Conservation (phyloP, 2,797 vertebrate species). For the Chiroxiphia lanceolata region DNA sequence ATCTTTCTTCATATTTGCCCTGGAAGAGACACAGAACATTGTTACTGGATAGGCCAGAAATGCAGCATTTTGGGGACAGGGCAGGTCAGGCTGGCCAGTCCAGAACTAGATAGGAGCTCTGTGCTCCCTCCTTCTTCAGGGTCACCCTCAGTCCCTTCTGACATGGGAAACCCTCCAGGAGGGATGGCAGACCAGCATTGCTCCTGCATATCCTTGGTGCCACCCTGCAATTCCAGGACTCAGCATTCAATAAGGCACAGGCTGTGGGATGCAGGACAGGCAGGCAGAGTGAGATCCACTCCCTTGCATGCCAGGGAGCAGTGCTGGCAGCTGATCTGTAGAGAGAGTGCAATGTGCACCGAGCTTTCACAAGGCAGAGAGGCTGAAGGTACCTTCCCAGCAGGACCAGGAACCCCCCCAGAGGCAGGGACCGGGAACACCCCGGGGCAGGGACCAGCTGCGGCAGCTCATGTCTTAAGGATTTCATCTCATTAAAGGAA, state of each 20-base stretch:
- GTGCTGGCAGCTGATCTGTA: neutral
- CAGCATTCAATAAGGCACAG: rapidly evolving
- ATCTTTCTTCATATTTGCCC: conserved; percentile 84
- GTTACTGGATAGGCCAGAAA: neutral
- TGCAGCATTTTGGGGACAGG: rapidly evolving
- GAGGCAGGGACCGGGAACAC: neutral
- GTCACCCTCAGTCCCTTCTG: neutral
- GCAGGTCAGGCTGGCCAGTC: neutral
- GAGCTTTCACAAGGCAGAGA: neutral
- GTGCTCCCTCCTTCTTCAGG: neutral
- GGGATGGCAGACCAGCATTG: rapidly evolving
- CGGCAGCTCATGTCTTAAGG: neutral
- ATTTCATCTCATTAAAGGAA: conserved; percentile 37
- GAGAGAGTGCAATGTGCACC: rapidly evolving
- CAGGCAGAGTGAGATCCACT: rapidly evolving
- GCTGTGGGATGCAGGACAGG: neutral
- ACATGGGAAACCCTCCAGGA: neutral
- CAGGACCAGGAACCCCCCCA: rapidly evolving
- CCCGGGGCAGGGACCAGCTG: neutral
- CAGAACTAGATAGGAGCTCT: rapidly evolving
- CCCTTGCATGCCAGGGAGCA: neutral
- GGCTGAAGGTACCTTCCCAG: neutral
- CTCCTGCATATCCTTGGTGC: neutral
- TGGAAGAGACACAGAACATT: conserved; percentile 39
- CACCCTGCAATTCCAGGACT: neutral